phyloP scores from a whole-genome alignment of 2,113 vertebrate genomes.

The Oreochromis niloticus region DNA sequence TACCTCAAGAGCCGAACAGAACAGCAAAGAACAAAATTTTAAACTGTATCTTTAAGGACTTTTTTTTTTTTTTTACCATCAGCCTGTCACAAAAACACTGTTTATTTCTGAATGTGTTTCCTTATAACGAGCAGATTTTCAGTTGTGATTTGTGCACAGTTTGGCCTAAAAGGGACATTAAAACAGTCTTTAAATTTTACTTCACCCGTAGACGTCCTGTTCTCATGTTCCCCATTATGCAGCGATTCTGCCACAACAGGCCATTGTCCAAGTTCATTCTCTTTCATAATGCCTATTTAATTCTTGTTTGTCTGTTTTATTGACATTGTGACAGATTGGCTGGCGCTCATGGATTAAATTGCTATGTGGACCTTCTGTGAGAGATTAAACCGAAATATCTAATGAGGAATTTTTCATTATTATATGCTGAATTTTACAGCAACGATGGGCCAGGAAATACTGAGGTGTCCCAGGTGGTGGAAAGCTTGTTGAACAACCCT shows the following conservation, averaged over 20 bases:
- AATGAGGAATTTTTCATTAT: background rate
- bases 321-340: background rate
- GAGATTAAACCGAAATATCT: background rate
- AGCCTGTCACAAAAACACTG: background rate
- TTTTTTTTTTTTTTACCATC: background rate
- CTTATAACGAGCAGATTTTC: background rate
- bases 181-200: background rate
- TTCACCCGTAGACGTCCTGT: background rate
- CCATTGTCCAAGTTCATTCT: background rate
- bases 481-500: constrained; percentile 80
- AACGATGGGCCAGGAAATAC: constrained; percentile 79
- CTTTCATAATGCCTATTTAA: background rate
- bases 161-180: background rate
- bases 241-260: background rate
- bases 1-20: fast-evolving
- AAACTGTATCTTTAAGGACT: background rate
- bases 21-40: background rate
- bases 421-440: constrained; percentile 57
- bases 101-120: background rate
- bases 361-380: background rate
- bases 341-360: background rate
- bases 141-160: background rate
- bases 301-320: background rate
- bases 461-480: constrained; percentile 75
- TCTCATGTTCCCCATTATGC: background rate